Evolutionary conservation across 2,113 vertebrate genomes (phyloP).

Genomic region (Microtus richardsoni): DNA sequence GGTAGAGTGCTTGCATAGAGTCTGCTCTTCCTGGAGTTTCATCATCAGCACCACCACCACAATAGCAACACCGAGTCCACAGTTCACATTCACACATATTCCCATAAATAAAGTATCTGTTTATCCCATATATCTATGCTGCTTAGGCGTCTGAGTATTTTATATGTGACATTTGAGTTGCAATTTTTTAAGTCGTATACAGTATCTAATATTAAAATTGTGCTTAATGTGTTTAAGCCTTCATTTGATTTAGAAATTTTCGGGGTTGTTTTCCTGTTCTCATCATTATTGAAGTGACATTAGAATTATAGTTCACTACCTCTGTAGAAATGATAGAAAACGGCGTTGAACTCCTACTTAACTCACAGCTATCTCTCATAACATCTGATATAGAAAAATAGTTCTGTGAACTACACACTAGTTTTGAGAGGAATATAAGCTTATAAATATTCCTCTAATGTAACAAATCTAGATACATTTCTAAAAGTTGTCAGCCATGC

Average conservation of each 20-base stretch:
- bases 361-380: neutral
- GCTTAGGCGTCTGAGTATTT: neutral
- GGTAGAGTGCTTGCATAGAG: neutral
- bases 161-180: neutral
- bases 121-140: neutral
- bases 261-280: neutral
- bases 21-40: neutral
- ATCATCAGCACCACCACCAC: neutral
- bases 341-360: neutral
- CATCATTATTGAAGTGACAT: neutral
- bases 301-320: neutral
- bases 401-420: neutral
- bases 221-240: neutral
- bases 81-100: neutral
- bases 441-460: neutral
- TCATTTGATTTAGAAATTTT: neutral
- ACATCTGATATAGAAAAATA: neutral
- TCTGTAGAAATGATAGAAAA: constrained; percentile 24
- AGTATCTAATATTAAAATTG: neutral
- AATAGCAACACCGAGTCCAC: neutral
- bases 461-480: neutral
- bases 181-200: neutral
- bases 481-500: neutral
- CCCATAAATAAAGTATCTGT: neutral
- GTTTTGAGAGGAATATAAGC: neutral